Evolutionary conservation across 1,140 invertebrate genomes (phyloP).

Genomic region (Agrypnia vestita): DNA sequence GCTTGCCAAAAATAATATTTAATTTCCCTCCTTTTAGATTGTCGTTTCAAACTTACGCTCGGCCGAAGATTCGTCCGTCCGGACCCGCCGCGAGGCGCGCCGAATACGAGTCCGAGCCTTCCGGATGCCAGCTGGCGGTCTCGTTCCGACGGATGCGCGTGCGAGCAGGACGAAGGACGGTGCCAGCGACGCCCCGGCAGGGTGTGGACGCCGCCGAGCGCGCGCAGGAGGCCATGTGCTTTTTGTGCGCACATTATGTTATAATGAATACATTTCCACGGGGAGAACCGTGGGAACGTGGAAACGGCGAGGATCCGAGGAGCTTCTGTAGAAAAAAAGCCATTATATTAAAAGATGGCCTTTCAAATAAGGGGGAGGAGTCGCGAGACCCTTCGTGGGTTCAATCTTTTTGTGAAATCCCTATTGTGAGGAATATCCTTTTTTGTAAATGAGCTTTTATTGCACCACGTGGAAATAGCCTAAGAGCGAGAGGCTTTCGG

Average conservation of each 20-base stretch:
- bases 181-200: not conserved
- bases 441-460: slow-evolving; percentile 48
- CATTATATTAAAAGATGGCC: slow-evolving; percentile 56
- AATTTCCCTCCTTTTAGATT: slow-evolving; percentile 27
- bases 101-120: not conserved
- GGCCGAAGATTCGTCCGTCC: not conserved
- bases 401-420: slow-evolving; percentile 49
- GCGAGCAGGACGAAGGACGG: not conserved
- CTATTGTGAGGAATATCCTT: slow-evolving; percentile 47
- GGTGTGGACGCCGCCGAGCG: slow-evolving; percentile 10
- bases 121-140: not conserved
- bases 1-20: slow-evolving; percentile 19
- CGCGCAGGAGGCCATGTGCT: slow-evolving; percentile 53
- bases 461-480: slow-evolving; percentile 53
- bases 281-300: slow-evolving; percentile 58
- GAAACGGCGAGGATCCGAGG: slow-evolving; percentile 26
- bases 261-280: slow-evolving; percentile 59
- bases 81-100: not conserved
- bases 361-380: slow-evolving; percentile 53
- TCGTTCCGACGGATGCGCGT: not conserved
- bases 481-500: slow-evolving; percentile 28
- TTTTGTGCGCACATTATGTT: slow-evolving; percentile 56
- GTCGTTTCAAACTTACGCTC: slow-evolving; percentile 20
- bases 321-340: slow-evolving; percentile 50
- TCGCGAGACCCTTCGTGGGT: slow-evolving; percentile 47